Base-by-base conservation (phyloP, 2,888 invertebrate genomes). In the Rhabditoides inermis region DNA sequence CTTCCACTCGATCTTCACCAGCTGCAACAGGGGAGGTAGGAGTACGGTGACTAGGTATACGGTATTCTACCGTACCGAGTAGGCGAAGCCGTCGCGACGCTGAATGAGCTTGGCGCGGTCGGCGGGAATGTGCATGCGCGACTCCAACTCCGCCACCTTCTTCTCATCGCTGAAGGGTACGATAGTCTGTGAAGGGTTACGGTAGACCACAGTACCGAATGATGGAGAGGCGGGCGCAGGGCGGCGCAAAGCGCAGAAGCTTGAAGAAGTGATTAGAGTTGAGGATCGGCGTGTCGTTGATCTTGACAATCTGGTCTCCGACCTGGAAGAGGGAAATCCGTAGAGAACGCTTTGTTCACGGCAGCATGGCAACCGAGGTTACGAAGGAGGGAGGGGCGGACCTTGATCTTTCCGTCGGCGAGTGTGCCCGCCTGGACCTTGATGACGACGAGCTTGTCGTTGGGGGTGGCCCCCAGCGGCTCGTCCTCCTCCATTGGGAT, bases 401-500 rank as follows among this genome's bases (percentile, higher is more conserved):
- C 69, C 54, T 63, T 55, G 23, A 71, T 55, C 49, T 70, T 66
- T 45, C 70, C 71, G 30, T 71, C 71, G 41, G 71, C 56, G 18
- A 69, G 53, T 26, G 71, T 71, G 20, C 62, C 63, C 15, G 54
- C 28, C 42, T 71, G 71, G 35, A 71, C 65, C 45, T 64, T 65
- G 23, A 59, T 62, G 62, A 71, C 64, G 59, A 68, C 56, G 41
- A 70, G 57, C 53, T 71, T 70, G 49, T 71, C 69, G 54, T 70
- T 69, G 7, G 70, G 70, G 25, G 61, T 65, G 1, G 71, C 71
- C 6, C 70, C 70, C 6, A 71, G 64, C 1, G 70, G 71, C 36
- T 71, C 71, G 36, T 68, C 71, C 52, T 71, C 71, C 45, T 70
- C 71, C 65, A 71, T 69, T n/a, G 56, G 60, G 52, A 70, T 64